phyloP scores from a whole-genome alignment of 2,113 vertebrate genomes.

The Cyprinodon brontotheroides region DNA sequence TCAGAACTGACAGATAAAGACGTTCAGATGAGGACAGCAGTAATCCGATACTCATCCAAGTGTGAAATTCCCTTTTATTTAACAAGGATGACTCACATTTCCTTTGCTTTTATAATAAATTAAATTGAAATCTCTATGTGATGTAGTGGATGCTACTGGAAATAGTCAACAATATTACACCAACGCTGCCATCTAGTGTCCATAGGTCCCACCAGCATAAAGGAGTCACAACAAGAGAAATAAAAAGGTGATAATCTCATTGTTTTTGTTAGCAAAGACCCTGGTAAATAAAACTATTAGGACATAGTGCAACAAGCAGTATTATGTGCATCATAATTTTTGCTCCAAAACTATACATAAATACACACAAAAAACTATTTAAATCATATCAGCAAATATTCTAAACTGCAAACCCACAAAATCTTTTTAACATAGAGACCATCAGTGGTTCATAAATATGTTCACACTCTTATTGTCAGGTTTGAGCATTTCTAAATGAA shows the following conservation, averaged over 20 bases:
- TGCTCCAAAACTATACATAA: background rate
- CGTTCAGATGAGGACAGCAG: background rate
- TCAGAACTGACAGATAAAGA: slow-evolving; percentile 2
- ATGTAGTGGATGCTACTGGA: background rate
- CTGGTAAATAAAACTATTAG: too few relatives aligned
- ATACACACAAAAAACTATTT: background rate
- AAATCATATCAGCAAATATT: background rate
- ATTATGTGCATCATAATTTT: too few relatives aligned
- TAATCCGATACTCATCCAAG: background rate
- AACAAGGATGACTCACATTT: slow-evolving; percentile 24
- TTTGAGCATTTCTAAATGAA: too few relatives aligned
- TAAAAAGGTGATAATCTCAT: too few relatives aligned
- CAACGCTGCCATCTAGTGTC: slow-evolving; percentile 72
- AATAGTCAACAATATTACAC: slow-evolving; percentile 12
- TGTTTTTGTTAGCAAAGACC: too few relatives aligned
- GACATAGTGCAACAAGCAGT: too few relatives aligned
- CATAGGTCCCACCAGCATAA: background rate
- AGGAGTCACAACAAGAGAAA: background rate
- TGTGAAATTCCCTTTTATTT: slow-evolving; percentile 21
- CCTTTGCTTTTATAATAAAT: slow-evolving; percentile 32
- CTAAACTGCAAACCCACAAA: background rate
- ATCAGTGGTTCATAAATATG: too few relatives aligned
- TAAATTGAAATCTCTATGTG: slow-evolving; percentile 20
- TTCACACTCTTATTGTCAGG: too few relatives aligned
- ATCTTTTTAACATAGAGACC: background rate